These are phyloP conservation scores for Drosophila maculinotata DNA, from an alignment of 2,888 invertebrate genomes.

Conservation along the genomic window DNA sequence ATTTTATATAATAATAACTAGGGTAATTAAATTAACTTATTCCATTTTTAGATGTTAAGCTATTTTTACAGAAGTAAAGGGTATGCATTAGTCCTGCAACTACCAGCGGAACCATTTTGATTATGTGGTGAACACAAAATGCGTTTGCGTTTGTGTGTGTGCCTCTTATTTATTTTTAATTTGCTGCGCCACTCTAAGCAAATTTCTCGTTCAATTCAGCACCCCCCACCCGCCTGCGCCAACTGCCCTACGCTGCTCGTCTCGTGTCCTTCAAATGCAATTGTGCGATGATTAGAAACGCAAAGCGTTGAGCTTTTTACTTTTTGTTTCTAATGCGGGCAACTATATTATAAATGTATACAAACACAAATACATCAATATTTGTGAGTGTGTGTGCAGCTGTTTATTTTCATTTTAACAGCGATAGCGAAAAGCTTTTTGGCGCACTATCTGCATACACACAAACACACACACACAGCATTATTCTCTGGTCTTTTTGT, in stretches of 20 bases:
- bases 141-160: conserved; percentile 43
- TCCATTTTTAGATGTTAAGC: no score
- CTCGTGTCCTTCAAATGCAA: conserved; percentile 82
- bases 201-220: conserved; percentile 28
- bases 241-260: conserved; percentile 33
- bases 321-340: conserved; percentile 71
- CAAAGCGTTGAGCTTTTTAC: conserved; percentile 72
- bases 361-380: not conserved
- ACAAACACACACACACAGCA: conserved; percentile 4
- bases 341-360: conserved; percentile 30
- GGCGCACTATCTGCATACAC: conserved; percentile 55
- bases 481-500: conserved; percentile 1
- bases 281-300: conserved; percentile 81
- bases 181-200: conserved; percentile 54
- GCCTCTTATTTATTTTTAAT: conserved; percentile 71
- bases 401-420: conserved; percentile 73
- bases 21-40: no score
- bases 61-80: not conserved
- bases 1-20: no score
- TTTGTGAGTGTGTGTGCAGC: conserved; percentile 46
- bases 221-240: conserved; percentile 9
- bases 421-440: conserved; percentile 72
- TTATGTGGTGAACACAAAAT: conserved; percentile 40
- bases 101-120: not conserved
- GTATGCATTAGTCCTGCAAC: conserved; percentile 9